Evolutionary conservation across 2,797 vertebrate species (phyloP).

Genomic region (Sebastes baramenuke): DNA sequence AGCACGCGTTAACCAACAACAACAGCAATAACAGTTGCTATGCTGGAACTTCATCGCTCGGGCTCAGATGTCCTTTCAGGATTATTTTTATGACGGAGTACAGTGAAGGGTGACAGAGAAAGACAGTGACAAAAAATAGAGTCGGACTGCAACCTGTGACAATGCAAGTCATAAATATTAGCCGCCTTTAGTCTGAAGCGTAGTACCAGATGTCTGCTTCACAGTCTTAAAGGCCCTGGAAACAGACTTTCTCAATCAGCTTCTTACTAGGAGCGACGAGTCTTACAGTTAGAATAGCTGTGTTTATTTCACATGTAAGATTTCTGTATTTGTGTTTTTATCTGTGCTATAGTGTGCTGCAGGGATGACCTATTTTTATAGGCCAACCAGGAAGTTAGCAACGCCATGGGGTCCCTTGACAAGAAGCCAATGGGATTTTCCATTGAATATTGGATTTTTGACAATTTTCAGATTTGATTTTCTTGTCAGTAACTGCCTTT

Average conservation of each 20-base stretch:
- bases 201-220: slow-evolving; percentile 18
- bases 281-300: neutral
- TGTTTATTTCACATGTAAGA: neutral
- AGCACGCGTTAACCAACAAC: slow-evolving; percentile 33
- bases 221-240: neutral
- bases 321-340: neutral
- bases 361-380: too few relatives aligned
- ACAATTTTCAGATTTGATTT: too few relatives aligned
- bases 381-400: too few relatives aligned
- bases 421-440: too few relatives aligned
- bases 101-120: neutral
- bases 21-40: slow-evolving; percentile 61
- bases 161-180: slow-evolving; percentile 39
- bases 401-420: neutral
- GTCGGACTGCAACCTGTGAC: neutral
- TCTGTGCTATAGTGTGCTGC: neutral
- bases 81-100: slow-evolving; percentile 40
- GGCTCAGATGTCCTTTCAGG: slow-evolving; percentile 52
- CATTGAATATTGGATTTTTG: too few relatives aligned
- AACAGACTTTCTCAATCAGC: neutral
- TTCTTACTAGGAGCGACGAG: neutral
- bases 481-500: too few relatives aligned
- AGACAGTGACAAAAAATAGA: slow-evolving; percentile 16
- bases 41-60: slow-evolving; percentile 44
- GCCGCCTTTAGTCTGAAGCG: neutral